These are phyloP conservation scores for Helicoverpa armigera DNA, from an alignment of 1,140 invertebrate genomes.

Conservation along the genomic window DNA sequence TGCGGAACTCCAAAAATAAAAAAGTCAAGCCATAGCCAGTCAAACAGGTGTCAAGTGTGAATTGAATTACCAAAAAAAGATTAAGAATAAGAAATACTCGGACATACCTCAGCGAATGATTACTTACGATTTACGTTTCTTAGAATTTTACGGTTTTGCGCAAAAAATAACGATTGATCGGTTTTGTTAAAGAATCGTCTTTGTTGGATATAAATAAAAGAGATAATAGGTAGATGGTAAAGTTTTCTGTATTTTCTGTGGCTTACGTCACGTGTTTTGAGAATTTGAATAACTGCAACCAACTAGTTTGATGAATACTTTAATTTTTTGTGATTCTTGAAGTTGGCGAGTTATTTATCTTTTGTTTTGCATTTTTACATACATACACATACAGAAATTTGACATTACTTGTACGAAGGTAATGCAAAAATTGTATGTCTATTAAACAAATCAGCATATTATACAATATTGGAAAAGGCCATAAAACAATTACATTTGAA, in stretches of 20 bases:
- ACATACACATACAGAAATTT: too few species aligned
- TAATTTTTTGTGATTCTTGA: too few species aligned
- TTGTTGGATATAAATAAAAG: not conserved
- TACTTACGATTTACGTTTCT: not conserved
- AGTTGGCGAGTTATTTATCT: too few species aligned
- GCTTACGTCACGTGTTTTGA: too few species aligned
- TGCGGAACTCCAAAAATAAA: slow-evolving; percentile 10
- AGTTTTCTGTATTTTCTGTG: not conserved
- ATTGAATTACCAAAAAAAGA: not conserved
- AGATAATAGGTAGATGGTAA: not conserved
- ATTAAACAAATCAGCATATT: too few species aligned
- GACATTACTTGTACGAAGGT: too few species aligned
- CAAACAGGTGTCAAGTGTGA: slow-evolving; percentile 38
- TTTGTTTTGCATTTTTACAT: too few species aligned
- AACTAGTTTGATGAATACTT: too few species aligned
- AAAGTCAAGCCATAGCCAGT: not conserved
- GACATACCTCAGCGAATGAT: not conserved
- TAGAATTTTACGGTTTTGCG: not conserved
- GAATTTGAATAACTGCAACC: too few species aligned
- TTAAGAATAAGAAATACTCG: not conserved
- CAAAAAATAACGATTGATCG: slow-evolving; percentile 8
- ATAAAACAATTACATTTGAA: too few species aligned
- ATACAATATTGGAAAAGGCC: too few species aligned
- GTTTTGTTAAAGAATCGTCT: not conserved
- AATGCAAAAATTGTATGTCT: too few species aligned